These are phyloP conservation scores for Anodontia alba DNA, from an alignment of 2,888 invertebrate genomes.

Conservation along the genomic window DNA sequence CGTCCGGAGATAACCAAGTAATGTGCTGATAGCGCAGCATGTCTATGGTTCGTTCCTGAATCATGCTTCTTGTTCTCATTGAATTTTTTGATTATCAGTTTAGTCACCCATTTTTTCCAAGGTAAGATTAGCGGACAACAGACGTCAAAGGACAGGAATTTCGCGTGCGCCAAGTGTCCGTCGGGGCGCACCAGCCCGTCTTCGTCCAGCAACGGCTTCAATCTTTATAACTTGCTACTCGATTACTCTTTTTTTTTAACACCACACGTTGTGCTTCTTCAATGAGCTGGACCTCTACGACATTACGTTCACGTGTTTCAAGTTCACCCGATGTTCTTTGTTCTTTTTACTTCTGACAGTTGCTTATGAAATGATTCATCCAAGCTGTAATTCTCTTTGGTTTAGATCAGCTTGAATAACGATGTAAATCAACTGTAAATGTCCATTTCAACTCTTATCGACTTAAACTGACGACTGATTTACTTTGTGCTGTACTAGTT, in stretches of 20 bases:
- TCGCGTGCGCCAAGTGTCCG: slow-evolving; percentile 20
- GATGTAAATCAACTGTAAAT: neutral
- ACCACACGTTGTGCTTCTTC: slow-evolving; percentile 12
- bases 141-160: slow-evolving; percentile 41
- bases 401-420: slow-evolving; percentile 18
- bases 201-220: slow-evolving; percentile 42
- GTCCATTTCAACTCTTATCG: no score
- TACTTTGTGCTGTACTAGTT: no score
- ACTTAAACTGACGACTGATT: no score
- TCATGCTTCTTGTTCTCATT: slow-evolving; percentile 28
- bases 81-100: slow-evolving; percentile 35
- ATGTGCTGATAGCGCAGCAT: no score
- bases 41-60: slow-evolving; percentile 23
- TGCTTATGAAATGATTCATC: slow-evolving; percentile 19
- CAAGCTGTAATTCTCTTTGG: slow-evolving; percentile 9
- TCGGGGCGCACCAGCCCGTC: slow-evolving; percentile 28
- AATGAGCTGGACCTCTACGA: slow-evolving; percentile 10
- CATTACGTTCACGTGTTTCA: neutral
- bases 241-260: slow-evolving; percentile 23
- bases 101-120: slow-evolving; percentile 36
- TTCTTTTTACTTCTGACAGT: neutral
- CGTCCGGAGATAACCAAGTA: no score
- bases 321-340: neutral
- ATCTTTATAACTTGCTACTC: slow-evolving; percentile 29
- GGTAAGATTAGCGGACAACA: slow-evolving; percentile 49